Evolutionary conservation across 2,113 vertebrate genomes (phyloP).

Genomic region (Xiphophorus maculatus): DNA sequence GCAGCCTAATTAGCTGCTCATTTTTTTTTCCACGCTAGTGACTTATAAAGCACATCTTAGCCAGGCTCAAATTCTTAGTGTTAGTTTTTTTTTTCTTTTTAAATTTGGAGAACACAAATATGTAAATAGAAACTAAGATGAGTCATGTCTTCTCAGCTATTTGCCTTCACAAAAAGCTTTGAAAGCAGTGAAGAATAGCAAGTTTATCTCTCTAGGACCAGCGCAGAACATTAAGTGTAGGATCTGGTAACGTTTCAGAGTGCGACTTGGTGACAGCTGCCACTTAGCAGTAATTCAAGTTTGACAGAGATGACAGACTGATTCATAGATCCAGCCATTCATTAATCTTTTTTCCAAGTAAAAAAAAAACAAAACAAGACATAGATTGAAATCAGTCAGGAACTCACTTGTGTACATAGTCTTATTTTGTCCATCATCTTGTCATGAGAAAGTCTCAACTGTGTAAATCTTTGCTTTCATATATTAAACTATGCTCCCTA

Average conservation of each 20-base stretch:
- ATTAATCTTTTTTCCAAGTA: background rate
- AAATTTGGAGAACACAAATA: constrained; percentile 46
- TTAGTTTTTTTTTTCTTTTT: constrained; percentile 11
- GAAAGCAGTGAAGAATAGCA: constrained; percentile 15
- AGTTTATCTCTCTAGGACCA: constrained; percentile 15
- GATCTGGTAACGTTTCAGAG: constrained; percentile 1
- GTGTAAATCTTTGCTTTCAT: background rate
- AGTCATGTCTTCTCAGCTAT: constrained; percentile 23
- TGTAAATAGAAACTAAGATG: constrained; percentile 39
- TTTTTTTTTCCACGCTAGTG: constrained; percentile 46
- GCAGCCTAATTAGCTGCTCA: constrained; percentile 54
- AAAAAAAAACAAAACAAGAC: background rate
- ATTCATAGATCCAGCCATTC: background rate
- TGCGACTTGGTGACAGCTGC: constrained; percentile 31
- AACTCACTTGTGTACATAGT: background rate
- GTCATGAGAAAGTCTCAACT: background rate
- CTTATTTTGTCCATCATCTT: background rate
- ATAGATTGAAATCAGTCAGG: background rate
- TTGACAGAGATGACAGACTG: constrained; percentile 21
- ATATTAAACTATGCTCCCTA: background rate
- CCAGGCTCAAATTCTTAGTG: constrained; percentile 27
- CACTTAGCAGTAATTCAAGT: constrained; percentile 45
- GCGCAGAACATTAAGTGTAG: background rate
- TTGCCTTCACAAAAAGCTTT: constrained; percentile 3
- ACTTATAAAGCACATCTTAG: constrained; percentile 45